Percentiles rank a stretch among this genome's conserved stretches.
phyloP scores from a whole-genome alignment of 2,113 vertebrate species.

The Enhydra lutris region DNA sequence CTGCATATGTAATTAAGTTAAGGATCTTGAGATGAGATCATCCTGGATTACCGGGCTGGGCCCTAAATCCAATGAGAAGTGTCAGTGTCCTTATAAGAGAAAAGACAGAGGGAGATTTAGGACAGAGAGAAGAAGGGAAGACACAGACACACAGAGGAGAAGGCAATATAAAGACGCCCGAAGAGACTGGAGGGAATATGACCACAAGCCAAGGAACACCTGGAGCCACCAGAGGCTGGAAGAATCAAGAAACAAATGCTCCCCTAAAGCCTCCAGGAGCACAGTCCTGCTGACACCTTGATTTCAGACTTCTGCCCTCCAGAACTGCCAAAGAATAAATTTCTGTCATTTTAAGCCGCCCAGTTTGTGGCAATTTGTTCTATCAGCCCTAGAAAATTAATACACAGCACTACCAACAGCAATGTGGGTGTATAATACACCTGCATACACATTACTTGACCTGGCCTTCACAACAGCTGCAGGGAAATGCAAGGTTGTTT shows the following conservation, averaged over 20 bases:
- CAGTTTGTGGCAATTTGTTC: neutral
- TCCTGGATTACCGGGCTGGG: neutral
- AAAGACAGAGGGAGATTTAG: neutral
- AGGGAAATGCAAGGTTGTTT: neutral
- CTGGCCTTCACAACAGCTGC: neutral
- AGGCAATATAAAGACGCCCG: neutral
- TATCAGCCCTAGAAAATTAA: neutral
- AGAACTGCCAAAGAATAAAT: neutral
- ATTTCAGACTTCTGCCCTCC: neutral
- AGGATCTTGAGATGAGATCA: neutral
- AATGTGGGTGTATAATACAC: no score
- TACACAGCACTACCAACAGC: neutral
- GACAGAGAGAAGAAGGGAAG: neutral
- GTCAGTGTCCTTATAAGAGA: neutral
- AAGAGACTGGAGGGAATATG: neutral
- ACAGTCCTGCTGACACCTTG: neutral
- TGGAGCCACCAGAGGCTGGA: neutral
- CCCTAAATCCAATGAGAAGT: neutral
- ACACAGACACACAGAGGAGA: neutral
- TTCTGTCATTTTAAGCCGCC: neutral
- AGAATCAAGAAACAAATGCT: neutral
- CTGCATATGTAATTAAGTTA: constrained; percentile 3
- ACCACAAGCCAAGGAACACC: neutral
- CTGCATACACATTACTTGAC: neutral
- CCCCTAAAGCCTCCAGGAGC: neutral